phyloP scores from a whole-genome alignment of 2,888 invertebrate genomes.

The Pomacea canaliculata region DNA sequence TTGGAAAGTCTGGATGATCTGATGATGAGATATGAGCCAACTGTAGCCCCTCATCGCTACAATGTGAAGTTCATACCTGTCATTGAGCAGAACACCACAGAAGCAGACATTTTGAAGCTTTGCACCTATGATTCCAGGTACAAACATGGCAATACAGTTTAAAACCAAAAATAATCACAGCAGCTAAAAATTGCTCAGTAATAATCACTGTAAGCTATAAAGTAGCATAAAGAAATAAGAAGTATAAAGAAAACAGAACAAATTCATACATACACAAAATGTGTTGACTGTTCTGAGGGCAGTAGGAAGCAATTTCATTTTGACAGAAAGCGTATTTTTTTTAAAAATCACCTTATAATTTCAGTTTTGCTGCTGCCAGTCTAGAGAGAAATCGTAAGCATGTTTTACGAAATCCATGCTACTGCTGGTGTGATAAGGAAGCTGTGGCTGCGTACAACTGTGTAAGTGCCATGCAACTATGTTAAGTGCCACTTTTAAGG shows the following conservation, averaged over 20 bases:
- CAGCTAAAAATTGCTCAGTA: too few relatives aligned
- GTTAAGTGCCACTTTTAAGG: slow-evolving; percentile 39
- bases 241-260: too few relatives aligned
- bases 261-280: too few relatives aligned
- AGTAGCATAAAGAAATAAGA: too few relatives aligned
- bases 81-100: slow-evolving; percentile 36
- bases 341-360: too few relatives aligned
- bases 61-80: slow-evolving; percentile 63
- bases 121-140: slow-evolving; percentile 41
- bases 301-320: too few relatives aligned
- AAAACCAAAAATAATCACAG: too few relatives aligned
- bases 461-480: slow-evolving; percentile 42
- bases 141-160: too few relatives aligned
- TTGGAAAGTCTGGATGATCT: slow-evolving; percentile 54
- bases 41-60: slow-evolving; percentile 59
- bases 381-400: slow-evolving; percentile 44
- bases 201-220: too few relatives aligned
- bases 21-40: slow-evolving; percentile 58
- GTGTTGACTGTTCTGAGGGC: too few relatives aligned
- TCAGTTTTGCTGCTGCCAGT: slow-evolving; percentile 20
- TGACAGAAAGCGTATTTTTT: too few relatives aligned
- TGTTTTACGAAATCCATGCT: slow-evolving; percentile 42
- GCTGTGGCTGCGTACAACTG: slow-evolving; percentile 48
- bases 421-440: slow-evolving; percentile 67
- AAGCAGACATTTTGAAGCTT: slow-evolving; percentile 40